phyloP scores from a whole-genome alignment of 1,140 invertebrate species.

The Laupala kohalensis region DNA sequence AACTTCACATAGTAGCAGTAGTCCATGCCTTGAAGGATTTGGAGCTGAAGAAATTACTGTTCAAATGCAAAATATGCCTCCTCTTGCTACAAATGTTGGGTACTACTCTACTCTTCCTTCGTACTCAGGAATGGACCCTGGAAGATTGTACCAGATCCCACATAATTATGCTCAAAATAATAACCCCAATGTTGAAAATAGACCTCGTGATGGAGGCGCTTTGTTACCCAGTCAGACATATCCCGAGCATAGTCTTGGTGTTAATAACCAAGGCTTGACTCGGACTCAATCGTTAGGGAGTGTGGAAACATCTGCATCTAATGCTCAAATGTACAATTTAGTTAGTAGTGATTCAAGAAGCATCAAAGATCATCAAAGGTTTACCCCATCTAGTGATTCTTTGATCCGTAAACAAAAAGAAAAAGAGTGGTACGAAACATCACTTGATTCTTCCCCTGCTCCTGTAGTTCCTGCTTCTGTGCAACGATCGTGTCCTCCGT shows the following conservation, averaged over 20 bases:
- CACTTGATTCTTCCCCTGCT: slow-evolving; percentile 42
- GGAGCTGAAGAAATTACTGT: slow-evolving; percentile 20
- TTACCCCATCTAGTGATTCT: background rate
- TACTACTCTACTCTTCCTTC: background rate
- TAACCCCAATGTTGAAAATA: background rate
- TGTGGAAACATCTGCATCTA: slow-evolving; percentile 32
- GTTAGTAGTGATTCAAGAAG: background rate
- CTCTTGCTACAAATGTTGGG: background rate
- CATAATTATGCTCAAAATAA: background rate
- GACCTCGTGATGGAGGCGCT: slow-evolving; percentile 13
- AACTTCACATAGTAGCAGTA: slow-evolving; percentile 9
- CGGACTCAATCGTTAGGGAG: slow-evolving; percentile 46
- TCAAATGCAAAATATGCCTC: slow-evolving; percentile 12
- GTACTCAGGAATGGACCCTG: background rate
- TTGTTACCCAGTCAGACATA: slow-evolving; percentile 32
- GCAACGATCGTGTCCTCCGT: slow-evolving; percentile 23
- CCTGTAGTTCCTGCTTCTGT: slow-evolving; percentile 21
- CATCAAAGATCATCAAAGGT: background rate
- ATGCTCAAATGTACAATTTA: background rate
- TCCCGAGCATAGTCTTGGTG: slow-evolving; percentile 31
- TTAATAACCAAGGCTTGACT: slow-evolving; percentile 27
- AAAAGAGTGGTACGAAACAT: slow-evolving; percentile 63
- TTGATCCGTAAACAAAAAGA: slow-evolving; percentile 27
- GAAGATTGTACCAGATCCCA: background rate
- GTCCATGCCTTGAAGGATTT: slow-evolving; percentile 17